phyloP scores from a whole-genome alignment of 35 echinoderm and acorn worm species.

The Eucidaris tribuloides region DNA sequence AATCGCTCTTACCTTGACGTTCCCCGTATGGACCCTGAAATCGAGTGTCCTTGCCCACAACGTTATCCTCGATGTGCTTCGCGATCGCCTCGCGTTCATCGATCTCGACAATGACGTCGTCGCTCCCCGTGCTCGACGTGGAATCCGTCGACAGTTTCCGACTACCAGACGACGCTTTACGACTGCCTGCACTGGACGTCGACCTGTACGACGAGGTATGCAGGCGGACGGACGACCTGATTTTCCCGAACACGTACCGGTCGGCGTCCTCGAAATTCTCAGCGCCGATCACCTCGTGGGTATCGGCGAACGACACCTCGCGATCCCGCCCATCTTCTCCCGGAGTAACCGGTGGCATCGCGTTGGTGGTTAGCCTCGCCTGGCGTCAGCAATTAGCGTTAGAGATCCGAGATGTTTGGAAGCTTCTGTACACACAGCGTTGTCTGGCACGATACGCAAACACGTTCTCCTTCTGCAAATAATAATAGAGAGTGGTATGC shows the following conservation, averaged over 20 bases:
- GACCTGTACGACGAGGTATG: not conserved
- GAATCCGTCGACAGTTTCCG: not conserved
- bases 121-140: not conserved
- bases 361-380: too few species aligned
- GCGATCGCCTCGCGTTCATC: constrained; percentile 40
- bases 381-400: too few species aligned
- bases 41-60: constrained; percentile 82
- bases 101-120: not conserved
- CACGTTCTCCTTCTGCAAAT: too few species aligned
- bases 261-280: constrained; percentile 11
- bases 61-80: constrained; percentile 84
- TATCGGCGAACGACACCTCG: not conserved
- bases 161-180: too few species aligned
- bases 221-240: not conserved
- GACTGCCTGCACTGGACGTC: too few species aligned
- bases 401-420: too few species aligned
- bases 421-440: too few species aligned
- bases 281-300: not conserved
- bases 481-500: too few species aligned
- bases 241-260: not conserved
- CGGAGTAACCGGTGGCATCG: not conserved
- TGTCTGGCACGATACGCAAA: too few species aligned
- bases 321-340: not conserved
- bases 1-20: constrained; percentile 82
- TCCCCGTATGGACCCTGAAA: constrained; percentile 72